Evolutionary conservation across 2,888 invertebrate species (phyloP).

Genomic region (Fissipunctia ypsillon): DNA sequence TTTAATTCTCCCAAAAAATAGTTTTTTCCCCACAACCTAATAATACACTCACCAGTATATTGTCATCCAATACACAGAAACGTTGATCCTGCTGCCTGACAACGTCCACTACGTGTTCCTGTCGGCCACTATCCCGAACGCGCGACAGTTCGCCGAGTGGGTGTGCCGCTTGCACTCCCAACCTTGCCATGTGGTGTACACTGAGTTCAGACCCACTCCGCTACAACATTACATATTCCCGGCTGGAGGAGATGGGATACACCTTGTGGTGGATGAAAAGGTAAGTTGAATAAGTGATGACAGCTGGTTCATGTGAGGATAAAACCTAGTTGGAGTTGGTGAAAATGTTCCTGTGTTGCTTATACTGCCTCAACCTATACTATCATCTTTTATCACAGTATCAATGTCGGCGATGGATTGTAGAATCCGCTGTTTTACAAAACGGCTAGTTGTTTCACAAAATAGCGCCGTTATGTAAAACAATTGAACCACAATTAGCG

Average conservation of each 20-base stretch:
- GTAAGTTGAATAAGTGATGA: constrained; percentile 78
- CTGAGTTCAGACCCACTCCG: constrained; percentile 99
- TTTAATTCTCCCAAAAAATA: not conserved
- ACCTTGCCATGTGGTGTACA: constrained; percentile 99
- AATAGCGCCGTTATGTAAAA: no score
- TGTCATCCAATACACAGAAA: constrained; percentile 91
- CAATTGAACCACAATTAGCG: no score
- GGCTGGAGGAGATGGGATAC: constrained; percentile 98
- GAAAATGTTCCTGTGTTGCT: not conserved
- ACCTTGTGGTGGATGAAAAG: constrained; percentile 98
- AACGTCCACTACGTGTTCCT: constrained; percentile 99
- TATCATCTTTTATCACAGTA: not conserved
- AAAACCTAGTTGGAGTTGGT: not conserved
- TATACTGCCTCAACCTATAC: not conserved
- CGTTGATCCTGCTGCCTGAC: constrained; percentile 98
- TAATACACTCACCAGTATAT: not conserved
- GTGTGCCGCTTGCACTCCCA: constrained; percentile 98
- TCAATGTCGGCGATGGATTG: no score
- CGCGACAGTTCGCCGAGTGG: constrained; percentile 98
- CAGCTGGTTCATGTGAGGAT: not conserved
- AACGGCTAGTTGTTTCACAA: no score
- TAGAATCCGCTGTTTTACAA: no score
- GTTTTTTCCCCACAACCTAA: not conserved
- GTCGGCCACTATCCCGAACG: constrained; percentile 99
- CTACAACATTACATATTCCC: constrained; percentile 99